These are phyloP conservation scores for Brachypteracias leptosomus DNA, from an alignment of 2,113 vertebrate genomes.

Conservation along the genomic window DNA sequence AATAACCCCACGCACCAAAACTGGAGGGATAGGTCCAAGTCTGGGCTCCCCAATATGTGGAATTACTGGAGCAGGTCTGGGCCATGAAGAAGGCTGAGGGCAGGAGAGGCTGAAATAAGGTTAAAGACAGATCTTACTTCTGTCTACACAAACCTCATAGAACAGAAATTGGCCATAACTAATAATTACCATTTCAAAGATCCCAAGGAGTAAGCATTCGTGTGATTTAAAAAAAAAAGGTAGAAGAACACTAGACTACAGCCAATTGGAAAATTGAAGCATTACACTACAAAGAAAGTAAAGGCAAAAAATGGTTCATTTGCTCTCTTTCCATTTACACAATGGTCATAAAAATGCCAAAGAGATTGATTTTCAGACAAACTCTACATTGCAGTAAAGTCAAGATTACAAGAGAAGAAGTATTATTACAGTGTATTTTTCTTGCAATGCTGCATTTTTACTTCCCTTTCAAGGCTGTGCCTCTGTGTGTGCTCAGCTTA, in stretches of 20 bases:
- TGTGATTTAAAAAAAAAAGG: not conserved
- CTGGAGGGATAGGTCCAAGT: not conserved
- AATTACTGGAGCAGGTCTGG: not conserved
- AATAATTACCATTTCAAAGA: constrained; percentile 39
- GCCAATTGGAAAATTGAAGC: constrained; percentile 66
- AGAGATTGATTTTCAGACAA: constrained; percentile 75
- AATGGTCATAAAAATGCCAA: constrained; percentile 77
- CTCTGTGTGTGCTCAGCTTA: constrained; percentile 6
- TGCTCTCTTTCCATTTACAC: constrained; percentile 73
- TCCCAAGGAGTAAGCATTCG: not conserved
- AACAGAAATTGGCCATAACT: constrained; percentile 23
- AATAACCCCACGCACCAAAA: not conserved
- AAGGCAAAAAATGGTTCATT: constrained; percentile 75
- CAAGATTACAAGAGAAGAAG: constrained; percentile 60
- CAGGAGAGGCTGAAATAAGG: not conserved
- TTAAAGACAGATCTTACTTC: not conserved
- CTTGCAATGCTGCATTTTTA: constrained; percentile 46
- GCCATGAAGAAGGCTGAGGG: not conserved
- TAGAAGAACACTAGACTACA: not conserved
- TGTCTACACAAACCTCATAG: not conserved
- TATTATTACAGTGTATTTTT: constrained; percentile 59
- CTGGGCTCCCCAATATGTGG: not conserved
- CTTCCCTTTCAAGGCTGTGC: constrained; percentile 13
- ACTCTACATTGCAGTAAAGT: constrained; percentile 63
- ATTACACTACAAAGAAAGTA: constrained; percentile 67